A percentile compares a stretch with the other conserved stretches of the same genome.
These are phyloP conservation scores for Carassius auratus DNA, from an alignment of 2,113 vertebrate species.

Conservation along the genomic window DNA sequence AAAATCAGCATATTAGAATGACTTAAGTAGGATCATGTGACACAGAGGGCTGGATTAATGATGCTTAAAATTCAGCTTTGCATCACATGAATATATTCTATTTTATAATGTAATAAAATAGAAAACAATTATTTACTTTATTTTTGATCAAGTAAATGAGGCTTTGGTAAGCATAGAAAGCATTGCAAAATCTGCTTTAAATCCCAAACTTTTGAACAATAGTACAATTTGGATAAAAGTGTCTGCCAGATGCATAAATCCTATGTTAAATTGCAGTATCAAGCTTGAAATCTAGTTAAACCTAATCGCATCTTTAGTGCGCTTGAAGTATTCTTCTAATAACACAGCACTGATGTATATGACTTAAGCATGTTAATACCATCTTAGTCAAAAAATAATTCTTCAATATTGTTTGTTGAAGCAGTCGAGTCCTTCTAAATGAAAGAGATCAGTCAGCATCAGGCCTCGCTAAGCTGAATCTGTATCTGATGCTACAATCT, in stretches of 20 bases:
- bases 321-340: neutral
- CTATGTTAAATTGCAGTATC: neutral
- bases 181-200: neutral
- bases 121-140: too few relatives aligned
- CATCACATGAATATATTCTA: too few relatives aligned
- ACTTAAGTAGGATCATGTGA: neutral
- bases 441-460: slow-evolving; percentile 31
- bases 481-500: slow-evolving; percentile 32
- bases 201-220: neutral
- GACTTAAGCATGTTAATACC: neutral
- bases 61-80: too few relatives aligned
- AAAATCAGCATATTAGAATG: neutral
- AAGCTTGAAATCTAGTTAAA: neutral
- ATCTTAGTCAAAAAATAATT: neutral
- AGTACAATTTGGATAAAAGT: neutral
- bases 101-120: too few relatives aligned
- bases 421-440: neutral
- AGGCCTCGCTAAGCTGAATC: slow-evolving; percentile 26
- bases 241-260: neutral
- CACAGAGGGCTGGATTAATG: too few relatives aligned
- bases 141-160: too few relatives aligned
- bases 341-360: neutral
- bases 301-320: neutral
- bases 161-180: neutral
- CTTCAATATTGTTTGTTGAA: neutral